Conservation (phyloP, 35 echinoderm and acorn worm genomes). For the Apostichopus japonicus region DNA sequence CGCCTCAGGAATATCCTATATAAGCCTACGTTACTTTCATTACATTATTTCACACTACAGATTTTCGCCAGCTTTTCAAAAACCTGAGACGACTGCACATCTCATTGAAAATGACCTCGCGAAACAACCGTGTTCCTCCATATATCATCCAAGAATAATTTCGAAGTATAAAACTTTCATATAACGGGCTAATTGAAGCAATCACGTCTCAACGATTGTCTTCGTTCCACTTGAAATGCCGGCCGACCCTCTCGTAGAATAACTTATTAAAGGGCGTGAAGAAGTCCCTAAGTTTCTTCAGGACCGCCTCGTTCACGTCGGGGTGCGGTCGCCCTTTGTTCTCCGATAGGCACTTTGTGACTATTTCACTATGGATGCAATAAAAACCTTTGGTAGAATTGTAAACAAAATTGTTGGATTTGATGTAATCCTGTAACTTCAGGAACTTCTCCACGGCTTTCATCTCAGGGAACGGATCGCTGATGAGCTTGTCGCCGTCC, state of each 20-base stretch:
- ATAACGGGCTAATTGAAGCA: too few relatives aligned
- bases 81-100: too few relatives aligned
- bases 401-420: conserved; percentile 71
- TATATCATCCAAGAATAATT: too few relatives aligned
- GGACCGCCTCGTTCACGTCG: conserved; percentile 68
- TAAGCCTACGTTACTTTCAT: too few relatives aligned
- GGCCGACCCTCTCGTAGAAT: conserved; percentile 80
- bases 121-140: too few relatives aligned
- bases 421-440: conserved; percentile 68
- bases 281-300: conserved; percentile 77
- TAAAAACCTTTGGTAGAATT: conserved; percentile 93
- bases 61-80: too few relatives aligned
- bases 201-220: background rate
- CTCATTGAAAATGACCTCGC: too few relatives aligned
- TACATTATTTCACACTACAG: too few relatives aligned
- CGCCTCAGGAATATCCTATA: too few relatives aligned
- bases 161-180: too few relatives aligned
- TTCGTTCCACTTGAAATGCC: conserved; percentile 78
- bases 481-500: conserved; percentile 89
- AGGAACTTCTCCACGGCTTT: conserved; percentile 90
- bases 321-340: conserved; percentile 91
- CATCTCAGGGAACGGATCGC: conserved; percentile 84
- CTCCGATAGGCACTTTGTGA: conserved; percentile 78
- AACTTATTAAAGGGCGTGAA: conserved; percentile 83
- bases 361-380: conserved; percentile 74